Conservation (phyloP, 1,140 invertebrate species). For the Pachypeltis micranthus region DNA sequence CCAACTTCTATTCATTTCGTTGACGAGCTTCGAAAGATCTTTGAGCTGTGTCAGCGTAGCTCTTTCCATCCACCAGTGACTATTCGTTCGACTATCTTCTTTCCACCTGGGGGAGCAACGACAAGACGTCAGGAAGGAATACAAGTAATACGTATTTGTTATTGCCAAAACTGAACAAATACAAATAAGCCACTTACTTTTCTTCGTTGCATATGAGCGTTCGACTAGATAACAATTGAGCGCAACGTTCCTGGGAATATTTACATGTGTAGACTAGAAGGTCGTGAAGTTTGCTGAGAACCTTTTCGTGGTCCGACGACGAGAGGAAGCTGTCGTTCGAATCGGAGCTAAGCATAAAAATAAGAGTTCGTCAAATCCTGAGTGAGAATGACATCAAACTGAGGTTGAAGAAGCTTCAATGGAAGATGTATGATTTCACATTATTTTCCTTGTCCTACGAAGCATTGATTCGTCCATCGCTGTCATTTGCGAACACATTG, state of each 20-base stretch:
- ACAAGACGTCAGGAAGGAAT: too few relatives aligned
- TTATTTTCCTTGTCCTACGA: too few relatives aligned
- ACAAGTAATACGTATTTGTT: too few relatives aligned
- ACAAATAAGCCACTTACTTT: too few relatives aligned
- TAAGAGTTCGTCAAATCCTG: too few relatives aligned
- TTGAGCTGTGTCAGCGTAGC: slow-evolving; percentile 65
- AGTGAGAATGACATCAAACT: too few relatives aligned
- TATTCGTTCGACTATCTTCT: slow-evolving; percentile 9
- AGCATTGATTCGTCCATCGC: too few relatives aligned
- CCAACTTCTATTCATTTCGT: slow-evolving; percentile 50
- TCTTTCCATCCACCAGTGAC: slow-evolving; percentile 39
- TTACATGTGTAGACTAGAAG: slow-evolving; percentile 70
- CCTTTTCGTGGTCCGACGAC: slow-evolving; percentile 51
- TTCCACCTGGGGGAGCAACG: background rate
- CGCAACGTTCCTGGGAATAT: slow-evolving; percentile 82
- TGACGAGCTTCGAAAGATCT: slow-evolving; percentile 62
- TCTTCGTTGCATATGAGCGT: slow-evolving; percentile 23
- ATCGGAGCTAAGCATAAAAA: too few relatives aligned
- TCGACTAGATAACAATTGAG: slow-evolving; percentile 41
- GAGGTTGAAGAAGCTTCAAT: too few relatives aligned
- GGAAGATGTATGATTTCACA: too few relatives aligned
- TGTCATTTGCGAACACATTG: too few relatives aligned
- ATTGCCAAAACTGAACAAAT: too few relatives aligned
- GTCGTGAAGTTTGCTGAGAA: slow-evolving; percentile 58
- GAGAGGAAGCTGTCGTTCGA: slow-evolving; percentile 51